A percentile compares a stretch with the other conserved stretches of the same genome.
Evolutionary conservation across 1,140 invertebrate species (phyloP).

Genomic region (Palaemon carinicauda): DNA sequence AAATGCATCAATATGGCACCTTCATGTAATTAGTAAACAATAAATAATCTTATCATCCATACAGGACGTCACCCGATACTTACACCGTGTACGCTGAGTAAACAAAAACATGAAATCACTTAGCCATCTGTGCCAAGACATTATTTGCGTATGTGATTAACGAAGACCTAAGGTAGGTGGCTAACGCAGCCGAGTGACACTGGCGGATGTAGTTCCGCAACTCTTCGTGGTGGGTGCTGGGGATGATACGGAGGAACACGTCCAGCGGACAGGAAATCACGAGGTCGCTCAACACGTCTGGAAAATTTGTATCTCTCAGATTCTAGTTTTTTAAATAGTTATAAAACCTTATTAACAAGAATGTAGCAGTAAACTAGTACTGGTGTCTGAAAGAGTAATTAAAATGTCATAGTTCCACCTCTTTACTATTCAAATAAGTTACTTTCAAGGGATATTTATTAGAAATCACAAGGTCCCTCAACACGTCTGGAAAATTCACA

Average conservation of each 20-base stretch:
- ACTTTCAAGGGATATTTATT: no score
- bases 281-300: conserved; percentile 39
- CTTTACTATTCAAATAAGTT: no score
- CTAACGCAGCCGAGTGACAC: conserved; percentile 41
- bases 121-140: conserved; percentile 40
- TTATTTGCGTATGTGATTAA: conserved; percentile 34
- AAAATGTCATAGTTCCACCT: no score
- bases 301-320: background rate
- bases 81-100: background rate
- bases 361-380: no score
- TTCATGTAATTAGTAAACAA: no score
- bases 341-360: no score
- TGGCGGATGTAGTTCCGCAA: conserved; percentile 40
- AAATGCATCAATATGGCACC: no score
- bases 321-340: background rate
- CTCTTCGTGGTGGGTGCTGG: conserved; percentile 23
- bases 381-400: no score
- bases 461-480: no score
- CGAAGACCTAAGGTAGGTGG: conserved; percentile 22
- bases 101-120: background rate
- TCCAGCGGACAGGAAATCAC: conserved; percentile 24
- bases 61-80: background rate
- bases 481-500: no score
- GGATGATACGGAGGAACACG: conserved; percentile 36
- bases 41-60: background rate